Conservation (phyloP, 2,797 vertebrate genomes). For the Phoeniculus purpureus region DNA sequence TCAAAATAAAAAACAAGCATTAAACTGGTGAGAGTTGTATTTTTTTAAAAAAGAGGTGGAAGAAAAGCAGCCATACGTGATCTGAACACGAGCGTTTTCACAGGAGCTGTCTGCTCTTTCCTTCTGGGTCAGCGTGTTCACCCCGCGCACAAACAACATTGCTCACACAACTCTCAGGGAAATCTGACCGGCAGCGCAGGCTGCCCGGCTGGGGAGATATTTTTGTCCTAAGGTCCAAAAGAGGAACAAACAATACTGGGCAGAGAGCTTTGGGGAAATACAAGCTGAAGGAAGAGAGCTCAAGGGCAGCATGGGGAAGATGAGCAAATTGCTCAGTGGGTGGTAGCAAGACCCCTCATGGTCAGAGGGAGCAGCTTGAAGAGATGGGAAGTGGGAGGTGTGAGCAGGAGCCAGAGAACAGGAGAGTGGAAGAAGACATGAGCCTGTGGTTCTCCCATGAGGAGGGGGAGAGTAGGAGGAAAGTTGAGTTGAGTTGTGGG, state of each 20-base stretch:
- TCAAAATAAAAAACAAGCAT: not conserved
- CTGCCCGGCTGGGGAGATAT: slow-evolving; percentile 14
- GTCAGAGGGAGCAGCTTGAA: not conserved
- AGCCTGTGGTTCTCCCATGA: not conserved
- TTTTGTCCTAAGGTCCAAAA: slow-evolving; percentile 24
- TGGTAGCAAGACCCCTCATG: not conserved
- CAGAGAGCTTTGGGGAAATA: not conserved
- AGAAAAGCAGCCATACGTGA: not conserved
- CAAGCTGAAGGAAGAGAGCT: not conserved
- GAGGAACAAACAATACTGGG: slow-evolving; percentile 9
- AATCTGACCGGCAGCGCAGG: not conserved
- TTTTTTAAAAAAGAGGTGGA: not conserved
- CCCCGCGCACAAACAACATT: not conserved
- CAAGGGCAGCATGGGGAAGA: not conserved
- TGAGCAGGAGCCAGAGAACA: not conserved
- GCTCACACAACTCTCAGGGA: not conserved
- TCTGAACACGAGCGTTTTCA: not conserved
- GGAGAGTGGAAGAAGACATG: not conserved
- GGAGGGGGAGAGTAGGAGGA: not conserved
- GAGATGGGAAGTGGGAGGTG: not conserved
- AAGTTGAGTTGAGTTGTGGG: not conserved
- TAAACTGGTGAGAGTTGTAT: not conserved
- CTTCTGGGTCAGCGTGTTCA: not conserved
- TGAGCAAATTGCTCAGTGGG: accelerated
- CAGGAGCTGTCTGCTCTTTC: not conserved